phyloP scores from a whole-genome alignment of 2,888 invertebrate genomes.

The Dynastes tityus region DNA sequence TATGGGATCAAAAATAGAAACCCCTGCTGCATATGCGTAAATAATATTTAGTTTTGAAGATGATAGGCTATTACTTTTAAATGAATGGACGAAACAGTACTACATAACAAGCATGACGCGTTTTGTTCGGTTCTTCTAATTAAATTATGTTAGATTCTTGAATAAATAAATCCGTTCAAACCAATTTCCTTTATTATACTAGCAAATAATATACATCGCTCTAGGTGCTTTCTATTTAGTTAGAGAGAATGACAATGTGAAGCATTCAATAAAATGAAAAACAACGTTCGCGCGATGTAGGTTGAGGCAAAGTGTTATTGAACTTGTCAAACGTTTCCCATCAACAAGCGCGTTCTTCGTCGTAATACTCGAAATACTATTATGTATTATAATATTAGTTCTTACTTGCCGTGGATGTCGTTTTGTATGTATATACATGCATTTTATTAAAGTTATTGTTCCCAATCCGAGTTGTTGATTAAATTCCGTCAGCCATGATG shows the following conservation, averaged over 20 bases:
- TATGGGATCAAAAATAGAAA: no score
- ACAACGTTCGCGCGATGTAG: conserved; percentile 11
- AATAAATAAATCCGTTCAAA: conserved; percentile 3
- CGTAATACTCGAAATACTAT: conserved; percentile 10
- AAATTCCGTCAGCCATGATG: conserved; percentile 43
- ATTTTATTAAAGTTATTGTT: conserved; percentile 37
- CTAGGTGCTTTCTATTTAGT: conserved; percentile 8
- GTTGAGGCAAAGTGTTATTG: conserved; percentile 38
- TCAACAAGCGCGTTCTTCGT: conserved; percentile 10
- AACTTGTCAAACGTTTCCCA: conserved; percentile 30
- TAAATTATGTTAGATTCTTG: not conserved
- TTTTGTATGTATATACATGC: conserved; percentile 19
- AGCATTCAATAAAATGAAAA: conserved; percentile 29
- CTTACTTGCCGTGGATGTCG: conserved; percentile 5
- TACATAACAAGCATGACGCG: not conserved
- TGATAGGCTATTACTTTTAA: not conserved
- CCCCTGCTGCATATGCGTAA: not conserved
- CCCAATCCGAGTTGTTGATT: conserved; percentile 38
- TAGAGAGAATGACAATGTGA: conserved; percentile 18
- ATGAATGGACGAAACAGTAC: not conserved
- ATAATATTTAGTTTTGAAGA: conserved; percentile 2
- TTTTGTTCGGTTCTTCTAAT: not conserved
- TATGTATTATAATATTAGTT: conserved; percentile 21
- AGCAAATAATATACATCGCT: conserved; percentile 12
- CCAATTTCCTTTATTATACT: conserved; percentile 1